Evolutionary conservation across 2,888 invertebrate species (phyloP).

Genomic region (Stegophylla sp.): DNA sequence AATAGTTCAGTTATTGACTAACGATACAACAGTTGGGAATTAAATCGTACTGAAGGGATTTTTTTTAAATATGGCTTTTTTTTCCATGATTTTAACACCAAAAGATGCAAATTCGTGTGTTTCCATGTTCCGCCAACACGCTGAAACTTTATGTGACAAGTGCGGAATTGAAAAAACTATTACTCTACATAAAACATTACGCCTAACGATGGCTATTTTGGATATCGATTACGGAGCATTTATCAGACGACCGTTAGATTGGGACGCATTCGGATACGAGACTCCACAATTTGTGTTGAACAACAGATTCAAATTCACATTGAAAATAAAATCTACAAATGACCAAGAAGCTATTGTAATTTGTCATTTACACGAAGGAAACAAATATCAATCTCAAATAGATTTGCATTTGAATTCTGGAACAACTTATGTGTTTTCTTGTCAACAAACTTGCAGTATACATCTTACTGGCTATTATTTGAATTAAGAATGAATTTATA

Average conservation of each 20-base stretch:
- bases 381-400: conserved; percentile 32
- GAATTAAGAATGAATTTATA: neutral
- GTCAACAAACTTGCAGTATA: conserved; percentile 51
- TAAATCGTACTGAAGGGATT: no score
- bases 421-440: conserved; percentile 35
- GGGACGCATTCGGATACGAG: conserved; percentile 14
- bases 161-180: conserved; percentile 33
- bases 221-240: conserved; percentile 43
- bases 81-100: conserved; percentile 9
- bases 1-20: no score
- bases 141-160: conserved; percentile 36
- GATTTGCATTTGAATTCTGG: conserved; percentile 29
- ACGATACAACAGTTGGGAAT: no score
- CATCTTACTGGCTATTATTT: conserved; percentile 39
- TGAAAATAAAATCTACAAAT: conserved; percentile 18
- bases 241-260: conserved; percentile 24
- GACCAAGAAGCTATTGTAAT: conserved; percentile 24
- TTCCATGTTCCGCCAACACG: conserved; percentile 10
- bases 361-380: conserved; percentile 47
- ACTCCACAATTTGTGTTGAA: conserved; percentile 29
- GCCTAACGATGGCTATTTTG: conserved; percentile 24
- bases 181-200: conserved; percentile 22
- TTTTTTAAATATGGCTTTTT: conserved; percentile 22
- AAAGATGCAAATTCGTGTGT: conserved; percentile 23
- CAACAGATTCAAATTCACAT: conserved; percentile 40